Evolutionary conservation across 2,113 vertebrate genomes (phyloP).

Genomic region (Lepus timidus): DNA sequence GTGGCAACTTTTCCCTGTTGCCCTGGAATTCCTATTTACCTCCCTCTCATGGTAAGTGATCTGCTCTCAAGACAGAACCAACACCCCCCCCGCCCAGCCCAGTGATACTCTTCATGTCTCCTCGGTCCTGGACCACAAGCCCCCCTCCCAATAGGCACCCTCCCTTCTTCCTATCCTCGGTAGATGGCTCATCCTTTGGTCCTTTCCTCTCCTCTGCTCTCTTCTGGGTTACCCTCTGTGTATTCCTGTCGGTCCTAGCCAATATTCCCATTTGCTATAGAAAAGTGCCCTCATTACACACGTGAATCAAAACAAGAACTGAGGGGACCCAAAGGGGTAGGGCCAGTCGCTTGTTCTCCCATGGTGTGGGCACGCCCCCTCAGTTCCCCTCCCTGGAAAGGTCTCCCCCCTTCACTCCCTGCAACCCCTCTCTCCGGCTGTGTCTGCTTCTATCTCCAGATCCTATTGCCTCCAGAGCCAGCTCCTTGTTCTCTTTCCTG

Average conservation of each 20-base stretch:
- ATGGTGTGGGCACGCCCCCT: neutral
- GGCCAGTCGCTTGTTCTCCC: neutral
- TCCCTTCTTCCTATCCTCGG: neutral
- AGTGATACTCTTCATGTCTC: neutral
- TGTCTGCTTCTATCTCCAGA: neutral
- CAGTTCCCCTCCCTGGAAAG: neutral
- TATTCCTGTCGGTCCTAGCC: neutral
- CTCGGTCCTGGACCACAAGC: neutral
- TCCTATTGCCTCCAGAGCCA: neutral
- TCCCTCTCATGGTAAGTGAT: neutral
- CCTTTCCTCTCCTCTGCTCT: neutral
- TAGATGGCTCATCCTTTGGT: fast-evolving
- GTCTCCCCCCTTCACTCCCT: too few relatives aligned
- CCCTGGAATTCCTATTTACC: neutral
- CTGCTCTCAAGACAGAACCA: neutral
- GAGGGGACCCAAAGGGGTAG: neutral
- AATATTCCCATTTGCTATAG: neutral
- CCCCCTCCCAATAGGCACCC: neutral
- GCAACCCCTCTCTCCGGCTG: neutral
- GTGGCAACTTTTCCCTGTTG: neutral
- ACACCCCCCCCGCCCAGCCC: neutral
- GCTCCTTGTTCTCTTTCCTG: neutral
- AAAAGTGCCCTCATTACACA: neutral
- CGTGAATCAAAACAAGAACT: neutral
- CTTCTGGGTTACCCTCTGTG: neutral